These are phyloP conservation scores for Myotis davidii DNA, from an alignment of 2,113 vertebrate genomes.

Conservation along the genomic window DNA sequence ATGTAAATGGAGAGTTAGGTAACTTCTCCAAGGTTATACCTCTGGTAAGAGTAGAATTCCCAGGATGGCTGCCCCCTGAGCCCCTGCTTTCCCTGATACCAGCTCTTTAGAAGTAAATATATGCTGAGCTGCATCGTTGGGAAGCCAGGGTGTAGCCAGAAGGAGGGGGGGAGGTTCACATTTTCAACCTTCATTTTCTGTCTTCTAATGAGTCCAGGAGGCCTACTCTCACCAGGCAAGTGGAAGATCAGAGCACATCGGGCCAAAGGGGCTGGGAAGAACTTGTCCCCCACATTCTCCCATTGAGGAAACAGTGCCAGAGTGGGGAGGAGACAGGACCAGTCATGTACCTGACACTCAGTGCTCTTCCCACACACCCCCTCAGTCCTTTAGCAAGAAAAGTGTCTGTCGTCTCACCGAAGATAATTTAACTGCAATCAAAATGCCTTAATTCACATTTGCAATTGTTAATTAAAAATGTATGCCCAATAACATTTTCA, in stretches of 20 bases:
- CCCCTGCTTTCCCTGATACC: neutral
- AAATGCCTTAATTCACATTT: slow-evolving; percentile 37
- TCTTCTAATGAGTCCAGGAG: neutral
- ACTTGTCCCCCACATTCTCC: neutral
- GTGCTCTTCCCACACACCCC: neutral
- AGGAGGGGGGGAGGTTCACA: fast-evolving
- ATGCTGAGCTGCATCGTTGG: neutral
- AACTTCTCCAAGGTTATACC: neutral
- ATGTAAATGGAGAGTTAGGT: neutral
- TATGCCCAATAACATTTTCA: slow-evolving; percentile 25
- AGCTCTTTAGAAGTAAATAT: neutral
- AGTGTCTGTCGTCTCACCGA: neutral
- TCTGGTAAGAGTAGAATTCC: neutral
- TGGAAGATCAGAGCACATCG: neutral
- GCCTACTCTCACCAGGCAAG: neutral
- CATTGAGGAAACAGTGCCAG: neutral
- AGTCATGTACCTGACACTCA: neutral
- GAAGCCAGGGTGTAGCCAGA: neutral
- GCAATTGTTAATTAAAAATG: slow-evolving; percentile 60
- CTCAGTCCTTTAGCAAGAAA: neutral
- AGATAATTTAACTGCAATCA: slow-evolving; percentile 29
- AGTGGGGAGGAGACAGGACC: neutral
- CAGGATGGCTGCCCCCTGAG: neutral
- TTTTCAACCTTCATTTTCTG: neutral
- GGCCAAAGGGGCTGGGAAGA: neutral